Base-by-base conservation (phyloP, 2,113 vertebrate genomes). In the Phyllostomus discolor region DNA sequence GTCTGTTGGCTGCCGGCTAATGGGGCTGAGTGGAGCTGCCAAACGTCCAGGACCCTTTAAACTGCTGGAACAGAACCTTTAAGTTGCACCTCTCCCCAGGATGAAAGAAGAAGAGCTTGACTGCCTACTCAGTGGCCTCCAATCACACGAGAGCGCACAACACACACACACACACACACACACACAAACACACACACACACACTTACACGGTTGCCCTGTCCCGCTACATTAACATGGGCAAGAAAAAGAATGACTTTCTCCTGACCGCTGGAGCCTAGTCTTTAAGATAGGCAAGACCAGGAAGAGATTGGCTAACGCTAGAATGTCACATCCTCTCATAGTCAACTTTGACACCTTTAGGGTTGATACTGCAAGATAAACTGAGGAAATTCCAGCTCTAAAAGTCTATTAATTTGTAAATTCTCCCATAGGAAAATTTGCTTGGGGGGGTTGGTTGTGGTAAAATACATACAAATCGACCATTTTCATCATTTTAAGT, bases 401-500 rank as follows among this genome's bases (percentile, higher is more conserved):
- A 17, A 48, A 87, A 17, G 69, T 76, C 24, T 31, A 38, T 46
- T 52, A 59, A 35, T 87, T 90, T 66, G 19, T 43, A 26, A 81
- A 69, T 35, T 72, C 6, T 73, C 14, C 28, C n/a, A 9, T 81
- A 75, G 2, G 38, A 90, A 81, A 15, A 78, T 90, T 70, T 78
- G 11, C 28, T 7, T 15, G 26, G 38, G 28, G 28, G 31, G 4
- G 1, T 43, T 31, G 9, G 33, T 86, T 69, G 24, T 90, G 69
- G 15, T 67, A 75, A 96, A 81, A 57, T 76, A 64, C 79, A n/a
- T 33, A 33, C 86, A 48, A 76, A 76, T 72, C 70, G 57, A 75
- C 33, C 15, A 50, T 57, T 82, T 94, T 78, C 43, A 76, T 28
- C 41, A 38, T 84, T 69, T 75, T 10, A 76, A 38, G 7, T 92